Evolutionary conservation across 2,113 vertebrate species (phyloP), one percentile per base, ranked within the genome.

Genomic region (Propithecus coquereli): DNA sequence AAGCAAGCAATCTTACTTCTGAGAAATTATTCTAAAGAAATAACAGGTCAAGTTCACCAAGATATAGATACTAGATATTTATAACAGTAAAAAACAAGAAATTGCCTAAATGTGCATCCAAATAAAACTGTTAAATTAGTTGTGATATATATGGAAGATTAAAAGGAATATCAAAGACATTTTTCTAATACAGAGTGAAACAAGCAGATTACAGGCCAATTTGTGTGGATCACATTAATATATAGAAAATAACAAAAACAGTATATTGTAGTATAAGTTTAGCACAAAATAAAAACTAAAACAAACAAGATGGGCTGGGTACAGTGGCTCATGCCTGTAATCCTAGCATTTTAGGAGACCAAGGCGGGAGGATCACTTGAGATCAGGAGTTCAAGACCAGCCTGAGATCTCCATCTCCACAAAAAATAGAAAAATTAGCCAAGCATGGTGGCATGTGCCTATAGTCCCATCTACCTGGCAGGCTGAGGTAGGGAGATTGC

Each of bases 1-100:
- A 82, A 92, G 52, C 23, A 96, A 63, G 79, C 45, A 94, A 94
- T 79, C 43, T 88, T 80, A 74, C 30, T 66, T 71, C 17, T 92
- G 23, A 94, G 27, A 86, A 63, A 94, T 92, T 80, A 83, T 27
- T 47, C 77, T 79, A 88, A 91, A 57, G 68, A 83, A 68, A 34
- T 37, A 90, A 87, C 5, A 63, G 54, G 27, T 32, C 86, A 87
- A 73, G 43, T 86, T 97, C 59, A 95, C 61, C 27, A 86, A 87
- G 27, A 70, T 63, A 95, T 0, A 91, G 27, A 57, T n/a, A 50
- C 0, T 83, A 74, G 54, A 40, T 65, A 92, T 86, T 86, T 82
- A 71, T 70, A 84, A 89, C 54, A 59, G 85, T 74, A 9, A 76
- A 94, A 89, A 94, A 70, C 1, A 70, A 76, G 22, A 66, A 57